Evolutionary conservation across 2,113 vertebrate genomes (phyloP), one percentile per base, ranked within the genome.

Genomic region (Ellobius talpinus): DNA sequence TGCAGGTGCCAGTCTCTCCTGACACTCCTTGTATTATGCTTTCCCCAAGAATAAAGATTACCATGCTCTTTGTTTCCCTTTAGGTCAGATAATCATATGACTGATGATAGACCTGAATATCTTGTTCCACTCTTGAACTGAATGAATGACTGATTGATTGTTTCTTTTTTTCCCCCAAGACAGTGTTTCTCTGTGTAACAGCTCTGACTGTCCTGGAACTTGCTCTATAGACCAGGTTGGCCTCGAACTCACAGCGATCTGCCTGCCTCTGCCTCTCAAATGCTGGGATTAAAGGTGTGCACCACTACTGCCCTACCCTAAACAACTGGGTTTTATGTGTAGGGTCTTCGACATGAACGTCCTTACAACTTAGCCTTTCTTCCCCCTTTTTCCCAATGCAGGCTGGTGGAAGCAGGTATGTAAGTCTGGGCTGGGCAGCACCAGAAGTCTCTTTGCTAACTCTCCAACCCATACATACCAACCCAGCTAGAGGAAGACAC

Each of bases 41-140:
- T 63, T 31, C n/a, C n/a, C 58, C 45, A 88, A 87, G 70, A 92
- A 82, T 17, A 89, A n/a, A 91, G 90, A 90, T 52, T 42, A 87
- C 5, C 7, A 9, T 3, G 95, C 14, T 79, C 73, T 79, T 79
- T 52, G 33, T 45, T 88, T 66, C 16, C 1, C 72, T 93, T 90
- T 86, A 61, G 79, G 79, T 77, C 47, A 95, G 86, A 50, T 58
- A 74, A 92, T 95, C 93, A 65, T 33, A 85, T 4, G 47, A 89
- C 72, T 89, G 36, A 94, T n/a, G 55, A 85, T 81, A 92, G 29
- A 26, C 82, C 65, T 89, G 39, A 95, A 84, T 36, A 91, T 94
- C 90, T 93, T 89, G 61, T 87, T 96, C 45, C 91, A 58, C 70
- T 95, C 58, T 94, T 91, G 14, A 39, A 73, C 9, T 91, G 14